Percentiles rank a stretch among this genome's conserved stretches.
These are phyloP conservation scores for Mormyrus hasselquistii DNA, from an alignment of 2,797 vertebrate species.

Conservation along the genomic window DNA sequence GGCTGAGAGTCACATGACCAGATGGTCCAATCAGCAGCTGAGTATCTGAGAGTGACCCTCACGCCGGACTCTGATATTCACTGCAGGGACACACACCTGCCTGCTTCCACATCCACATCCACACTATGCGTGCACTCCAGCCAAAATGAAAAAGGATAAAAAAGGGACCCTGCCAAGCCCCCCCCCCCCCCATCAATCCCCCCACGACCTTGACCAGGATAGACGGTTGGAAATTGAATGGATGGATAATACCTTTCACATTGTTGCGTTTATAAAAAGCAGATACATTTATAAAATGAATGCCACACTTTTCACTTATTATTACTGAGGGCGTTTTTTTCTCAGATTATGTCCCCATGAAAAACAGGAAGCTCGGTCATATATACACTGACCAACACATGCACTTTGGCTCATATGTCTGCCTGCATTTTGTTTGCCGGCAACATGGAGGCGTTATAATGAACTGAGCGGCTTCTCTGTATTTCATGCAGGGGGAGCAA, in stretches of 20 bases:
- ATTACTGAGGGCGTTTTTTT: not conserved
- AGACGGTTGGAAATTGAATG: not conserved
- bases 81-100: not conserved
- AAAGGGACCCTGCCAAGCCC: not conserved
- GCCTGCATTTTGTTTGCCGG: not conserved
- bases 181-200: not conserved
- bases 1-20: not conserved
- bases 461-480: not conserved
- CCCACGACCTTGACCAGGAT: not conserved
- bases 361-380: not conserved
- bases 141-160: not conserved
- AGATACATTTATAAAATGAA: not conserved
- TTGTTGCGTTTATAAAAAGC: not conserved
- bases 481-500: not conserved
- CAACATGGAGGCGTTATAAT: not conserved
- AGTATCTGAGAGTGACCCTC: not conserved
- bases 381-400: not conserved
- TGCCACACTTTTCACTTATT: not conserved
- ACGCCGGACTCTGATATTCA: not conserved
- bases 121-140: not conserved
- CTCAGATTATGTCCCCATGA: not conserved
- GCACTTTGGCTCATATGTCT: not conserved
- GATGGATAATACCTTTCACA: not conserved
- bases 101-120: not conserved
- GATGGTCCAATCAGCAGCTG: not conserved